These are phyloP conservation scores for Otolemur garnettii DNA, from an alignment of 2,113 vertebrate species.

Conservation along the genomic window DNA sequence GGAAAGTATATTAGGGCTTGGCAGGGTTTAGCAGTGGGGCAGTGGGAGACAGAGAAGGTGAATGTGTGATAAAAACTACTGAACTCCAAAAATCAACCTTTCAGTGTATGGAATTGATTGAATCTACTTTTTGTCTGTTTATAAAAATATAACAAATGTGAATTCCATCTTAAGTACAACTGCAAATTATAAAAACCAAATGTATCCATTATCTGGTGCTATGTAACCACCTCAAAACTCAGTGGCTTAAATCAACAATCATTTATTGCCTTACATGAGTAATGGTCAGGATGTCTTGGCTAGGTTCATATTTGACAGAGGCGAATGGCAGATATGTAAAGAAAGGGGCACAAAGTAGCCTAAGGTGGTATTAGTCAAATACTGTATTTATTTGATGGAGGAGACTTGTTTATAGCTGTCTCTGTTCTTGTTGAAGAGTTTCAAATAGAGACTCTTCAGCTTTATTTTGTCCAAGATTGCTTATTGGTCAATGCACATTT, in stretches of 20 bases:
- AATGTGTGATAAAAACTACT: not conserved
- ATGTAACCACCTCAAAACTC: not conserved
- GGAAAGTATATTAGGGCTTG: not conserved
- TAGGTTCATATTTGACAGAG: not conserved
- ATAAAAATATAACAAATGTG: not conserved
- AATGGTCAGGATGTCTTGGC: not conserved
- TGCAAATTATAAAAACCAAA: not conserved
- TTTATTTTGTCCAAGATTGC: not conserved
- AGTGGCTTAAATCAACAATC: not conserved
- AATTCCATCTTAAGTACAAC: not conserved
- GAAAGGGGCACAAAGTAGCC: not conserved
- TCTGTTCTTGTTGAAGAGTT: not conserved
- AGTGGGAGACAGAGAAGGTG: not conserved
- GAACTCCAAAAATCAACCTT: not conserved
- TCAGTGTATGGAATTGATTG: not conserved
- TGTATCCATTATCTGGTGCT: not conserved
- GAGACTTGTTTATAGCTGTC: not conserved
- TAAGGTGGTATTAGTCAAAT: not conserved
- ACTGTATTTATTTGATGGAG: not conserved
- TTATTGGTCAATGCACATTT: not conserved
- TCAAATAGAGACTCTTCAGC: not conserved
- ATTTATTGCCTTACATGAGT: not conserved
- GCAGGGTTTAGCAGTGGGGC: not conserved
- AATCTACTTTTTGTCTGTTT: conserved; percentile 29
- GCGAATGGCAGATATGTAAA: not conserved